phyloP scores from a whole-genome alignment of 2,797 vertebrate species.

The Caiman crocodilus region DNA sequence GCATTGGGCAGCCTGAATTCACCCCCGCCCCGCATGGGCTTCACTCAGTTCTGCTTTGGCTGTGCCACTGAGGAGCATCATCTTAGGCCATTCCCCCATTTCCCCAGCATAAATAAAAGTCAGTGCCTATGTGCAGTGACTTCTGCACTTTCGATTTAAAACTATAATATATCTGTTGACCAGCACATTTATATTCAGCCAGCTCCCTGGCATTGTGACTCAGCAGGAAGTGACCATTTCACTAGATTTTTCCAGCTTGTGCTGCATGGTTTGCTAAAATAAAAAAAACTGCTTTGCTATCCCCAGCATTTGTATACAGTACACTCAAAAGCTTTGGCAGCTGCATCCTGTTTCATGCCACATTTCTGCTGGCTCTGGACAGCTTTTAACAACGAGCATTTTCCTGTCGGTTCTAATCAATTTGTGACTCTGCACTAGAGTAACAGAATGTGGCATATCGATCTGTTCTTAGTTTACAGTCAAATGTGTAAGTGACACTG shows the following conservation, averaged over 20 bases:
- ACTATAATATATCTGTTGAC: neutral
- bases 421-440: neutral
- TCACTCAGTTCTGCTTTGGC: too few species aligned
- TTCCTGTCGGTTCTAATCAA: conserved; percentile 52
- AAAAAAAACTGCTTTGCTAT: conserved; percentile 80
- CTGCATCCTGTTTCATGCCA: conserved; percentile 37
- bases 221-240: conserved; percentile 44
- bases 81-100: too few species aligned
- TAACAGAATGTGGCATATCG: conserved; percentile 19
- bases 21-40: too few species aligned
- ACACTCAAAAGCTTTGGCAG: conserved; percentile 30
- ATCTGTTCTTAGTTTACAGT: conserved; percentile 3
- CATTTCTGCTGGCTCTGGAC: conserved; percentile 44
- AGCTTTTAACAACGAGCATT: conserved; percentile 65
- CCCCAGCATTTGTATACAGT: conserved; percentile 70
- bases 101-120: too few species aligned
- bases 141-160: neutral
- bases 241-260: conserved; percentile 84
- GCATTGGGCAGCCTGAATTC: too few species aligned
- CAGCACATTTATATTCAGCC: neutral
- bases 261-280: conserved; percentile 81
- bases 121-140: too few species aligned
- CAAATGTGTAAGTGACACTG: neutral
- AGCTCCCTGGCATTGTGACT: conserved; percentile 55
- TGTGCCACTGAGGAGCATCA: too few species aligned